Base-by-base conservation (phyloP, 2,113 vertebrate species). In the Engraulis encrasicolus region DNA sequence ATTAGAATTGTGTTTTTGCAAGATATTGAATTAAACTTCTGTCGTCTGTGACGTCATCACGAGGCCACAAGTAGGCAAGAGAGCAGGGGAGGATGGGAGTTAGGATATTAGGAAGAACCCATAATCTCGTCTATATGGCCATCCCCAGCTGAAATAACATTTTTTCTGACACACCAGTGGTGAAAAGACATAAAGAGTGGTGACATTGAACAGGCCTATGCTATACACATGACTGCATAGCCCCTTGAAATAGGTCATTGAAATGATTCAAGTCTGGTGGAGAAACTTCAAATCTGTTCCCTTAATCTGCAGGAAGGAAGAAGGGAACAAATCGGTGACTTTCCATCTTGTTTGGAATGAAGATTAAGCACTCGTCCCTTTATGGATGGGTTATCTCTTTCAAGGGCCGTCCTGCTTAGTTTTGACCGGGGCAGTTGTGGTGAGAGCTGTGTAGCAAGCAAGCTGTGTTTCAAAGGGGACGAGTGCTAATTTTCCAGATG, bases 401-500 rank as follows among this genome's bases (percentile, higher is more conserved):
- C 49, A 54, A 78, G 23, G 61, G 61, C 19, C 40, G 40, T 74
- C 23, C 66, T 34, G 66, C 66, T 19, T 3, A 3, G 6, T 31
- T 74, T 74, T 74, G 66, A 74, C 31, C 34, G 14, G 12, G 2
- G n/a, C n/a, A n/a, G n/a, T n/a, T 27, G 15, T 34, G 23, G n/a
- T 31, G 66, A 74, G 27, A 34, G 66, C 6, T 23, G 12, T 17
- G 66, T 74, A 31, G 66, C 66, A 23, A 31, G 66, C 66, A 23
- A 71, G 61, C 5, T 18, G 54, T 20, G 54, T 58, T 58, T 58
- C 54, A 61, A 61, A 61, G 58, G 66, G 66, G 66, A 74, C 27
- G 31, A 31, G 66, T 74, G 66, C 66, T 74, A 17, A 74, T 74
- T 74, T 74, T 74, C 66, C 34, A 31, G 66, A 74, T 71, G 66